Base-by-base conservation (phyloP, 2,888 invertebrate genomes). In the Andrena minutula region DNA sequence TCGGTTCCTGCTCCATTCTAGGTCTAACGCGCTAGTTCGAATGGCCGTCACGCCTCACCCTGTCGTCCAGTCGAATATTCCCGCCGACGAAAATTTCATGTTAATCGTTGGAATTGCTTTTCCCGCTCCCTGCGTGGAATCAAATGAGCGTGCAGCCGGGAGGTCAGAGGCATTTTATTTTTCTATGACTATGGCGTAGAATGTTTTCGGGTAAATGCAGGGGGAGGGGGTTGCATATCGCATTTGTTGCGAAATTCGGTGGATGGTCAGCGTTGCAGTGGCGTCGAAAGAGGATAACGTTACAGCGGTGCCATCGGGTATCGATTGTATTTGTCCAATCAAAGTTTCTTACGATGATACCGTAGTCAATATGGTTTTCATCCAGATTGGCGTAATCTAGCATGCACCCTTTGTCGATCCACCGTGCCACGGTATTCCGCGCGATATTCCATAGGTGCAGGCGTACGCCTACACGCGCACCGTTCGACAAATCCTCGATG, bases 11-110 rank as follows among this genome's bases (percentile, higher is more conserved):
- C 72, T 49, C 56, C 69, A 51, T 75, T 51, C 82, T 81, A 79
- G 60, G 47, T 85, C 71, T 75, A 66, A 83, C 72, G 75, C 64
- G 74, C 75, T 70, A 77, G 75, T 87, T 84, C 66, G 84, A 88
- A 89, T 84, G 86, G 41, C 63, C 51, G 86, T 89, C 89, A 84
- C 89, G 88, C 78, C 76, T 81, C 81, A 26, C 58, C 47, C 28
- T 64, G 51, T 56, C 74, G 77, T 75, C 70, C 79, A 68, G 28
- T 64, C 71, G 53, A 82, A 89, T 78, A 69, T 85, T 80, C 74
- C 68, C 71, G 6, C 41, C 41, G 58, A 68, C 58, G 79, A 79
- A 83, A 84, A 88, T 86, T 80, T 85, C 81, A 68, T 75, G 81
- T 81, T 85, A 86, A 88, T 86, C 83, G 85, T 60, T 60, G 28